Evolutionary conservation across 2,888 invertebrate species (phyloP).

Genomic region (Zhengitettix transpicula): DNA sequence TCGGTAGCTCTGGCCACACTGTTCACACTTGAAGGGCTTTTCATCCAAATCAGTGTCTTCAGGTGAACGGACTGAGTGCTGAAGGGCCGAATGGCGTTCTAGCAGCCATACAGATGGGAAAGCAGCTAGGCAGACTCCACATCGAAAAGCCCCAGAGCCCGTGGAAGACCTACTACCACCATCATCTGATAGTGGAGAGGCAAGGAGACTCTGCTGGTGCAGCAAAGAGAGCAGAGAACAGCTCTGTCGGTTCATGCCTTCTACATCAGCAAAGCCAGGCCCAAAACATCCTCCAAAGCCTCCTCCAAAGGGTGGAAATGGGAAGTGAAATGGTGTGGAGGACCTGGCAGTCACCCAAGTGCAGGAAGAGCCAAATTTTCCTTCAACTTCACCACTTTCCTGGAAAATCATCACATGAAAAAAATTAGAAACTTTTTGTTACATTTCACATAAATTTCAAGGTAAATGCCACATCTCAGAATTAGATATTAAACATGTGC

Average conservation of each 20-base stretch:
- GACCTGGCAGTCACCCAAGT: constrained; percentile 20
- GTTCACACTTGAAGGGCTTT: constrained; percentile 81
- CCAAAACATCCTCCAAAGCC: constrained; percentile 32
- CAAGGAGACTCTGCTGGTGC: constrained; percentile 32
- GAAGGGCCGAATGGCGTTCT: constrained; percentile 70
- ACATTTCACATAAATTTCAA: not conserved
- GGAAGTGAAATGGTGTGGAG: constrained; percentile 39
- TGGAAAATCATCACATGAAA: constrained; percentile 10
- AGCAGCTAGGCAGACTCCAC: constrained; percentile 69
- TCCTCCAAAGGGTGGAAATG: constrained; percentile 32
- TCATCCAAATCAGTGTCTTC: constrained; percentile 36
- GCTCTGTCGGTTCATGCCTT: constrained; percentile 12
- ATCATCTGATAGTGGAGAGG: constrained; percentile 15
- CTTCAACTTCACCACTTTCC: constrained; percentile 13
- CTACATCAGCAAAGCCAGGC: constrained; percentile 25
- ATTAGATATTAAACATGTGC: too few relatives aligned
- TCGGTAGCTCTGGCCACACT: constrained; percentile 78
- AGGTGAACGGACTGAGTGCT: constrained; percentile 40
- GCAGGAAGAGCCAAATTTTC: constrained; percentile 16
- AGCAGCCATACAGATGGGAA: constrained; percentile 78
- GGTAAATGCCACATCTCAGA: too few relatives aligned
- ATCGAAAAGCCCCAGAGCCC: constrained; percentile 33
- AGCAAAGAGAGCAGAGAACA: constrained; percentile 23
- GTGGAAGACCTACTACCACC: constrained; percentile 10
- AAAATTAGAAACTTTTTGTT: not conserved